Evolutionary conservation across 2,113 vertebrate genomes (phyloP), one percentile per base, ranked within the genome.

Genomic region (Fulmarus glacialis): DNA sequence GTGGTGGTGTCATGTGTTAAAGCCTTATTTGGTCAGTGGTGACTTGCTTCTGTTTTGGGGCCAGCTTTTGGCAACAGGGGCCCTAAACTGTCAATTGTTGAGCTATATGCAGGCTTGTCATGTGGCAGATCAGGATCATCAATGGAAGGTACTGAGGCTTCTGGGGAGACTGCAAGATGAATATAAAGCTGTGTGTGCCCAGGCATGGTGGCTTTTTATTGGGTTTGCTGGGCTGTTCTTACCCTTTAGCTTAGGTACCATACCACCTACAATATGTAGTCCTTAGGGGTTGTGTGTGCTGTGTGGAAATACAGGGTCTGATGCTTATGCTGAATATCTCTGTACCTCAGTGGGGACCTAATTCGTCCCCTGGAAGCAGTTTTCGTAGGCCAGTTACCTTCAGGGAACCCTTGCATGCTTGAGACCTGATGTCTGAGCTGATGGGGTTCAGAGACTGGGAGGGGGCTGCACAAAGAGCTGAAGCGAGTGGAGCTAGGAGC

Each of bases 311-410:
- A 8, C 4, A 13, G 58, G 27, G 21, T 12, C 43, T 68, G 77
- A 8, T 62, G 63, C 30, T 43, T 29, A 0, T 3, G 36, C 38
- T 43, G 43, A 9, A 0, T 34, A 0, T 52, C 1, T 48, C 27
- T 26, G 12, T 47, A 6, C 15, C 20, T 68, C 5, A 16, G 47
- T 15, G 45, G 42, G 27, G 27, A 45, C 11, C 19, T 16, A 15
- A 17, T 43, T 83, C 4, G 48, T 64, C 8, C 7, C 9, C 23
- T 47, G 60, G 34, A 47, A 56, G 62, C 15, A 26, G 43, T 32
- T 50, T 50, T 34, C 10, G 0, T 43, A 9, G 48, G 30, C n/a
- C 19, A 6, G 27, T 4, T 87, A 11, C 56, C 30, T 60, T 50
- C 11, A 24, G 56, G 29, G 42, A 60, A 15, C 22, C 13, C 21